These are phyloP conservation scores for Galeopsomyia nigrocyanea DNA, from an alignment of 2,888 invertebrate genomes.

Conservation along the genomic window DNA sequence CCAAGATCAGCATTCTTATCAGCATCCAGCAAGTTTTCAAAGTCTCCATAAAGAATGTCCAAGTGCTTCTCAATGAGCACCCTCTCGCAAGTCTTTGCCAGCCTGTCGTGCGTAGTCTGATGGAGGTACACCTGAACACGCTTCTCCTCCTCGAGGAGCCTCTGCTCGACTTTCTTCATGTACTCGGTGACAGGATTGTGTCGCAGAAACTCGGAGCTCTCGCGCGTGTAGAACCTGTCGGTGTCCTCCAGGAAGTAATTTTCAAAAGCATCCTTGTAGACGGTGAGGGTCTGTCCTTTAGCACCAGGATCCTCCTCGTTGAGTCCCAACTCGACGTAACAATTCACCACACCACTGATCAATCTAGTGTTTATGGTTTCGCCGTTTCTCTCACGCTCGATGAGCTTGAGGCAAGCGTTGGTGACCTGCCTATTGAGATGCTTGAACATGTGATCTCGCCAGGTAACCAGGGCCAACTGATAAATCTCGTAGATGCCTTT, in stretches of 20 bases:
- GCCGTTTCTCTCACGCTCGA: conserved; percentile 95
- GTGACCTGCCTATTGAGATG: conserved; percentile 96
- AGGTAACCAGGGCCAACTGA: conserved; percentile 96
- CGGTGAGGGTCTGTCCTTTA: conserved; percentile 83
- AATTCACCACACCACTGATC: conserved; percentile 98
- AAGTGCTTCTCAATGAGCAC: conserved; percentile 97
- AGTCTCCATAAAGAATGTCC: conserved; percentile 95
- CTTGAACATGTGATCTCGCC: conserved; percentile 96
- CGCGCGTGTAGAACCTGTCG: conserved; percentile 92
- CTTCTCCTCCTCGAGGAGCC: conserved; percentile 92
- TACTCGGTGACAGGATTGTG: conserved; percentile 98
- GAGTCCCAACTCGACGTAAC: conserved; percentile 94
- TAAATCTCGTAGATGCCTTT: conserved; percentile 99
- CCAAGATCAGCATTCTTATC: conserved; percentile 96
- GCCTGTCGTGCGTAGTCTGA: conserved; percentile 88
- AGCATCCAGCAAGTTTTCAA: conserved; percentile 90
- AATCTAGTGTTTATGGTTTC: conserved; percentile 97
- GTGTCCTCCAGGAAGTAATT: conserved; percentile 95
- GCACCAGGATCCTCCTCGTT: conserved; percentile 93
- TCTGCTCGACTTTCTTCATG: conserved; percentile 97
- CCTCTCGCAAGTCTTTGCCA: conserved; percentile 93
- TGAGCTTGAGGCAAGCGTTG: conserved; percentile 95
- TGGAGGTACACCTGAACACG: conserved; percentile 96
- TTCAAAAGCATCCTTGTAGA: conserved; percentile 95
- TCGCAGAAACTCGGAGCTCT: conserved; percentile 93